Base-by-base conservation (phyloP, 2,797 vertebrate species). In the Gorsachius magnificus region DNA sequence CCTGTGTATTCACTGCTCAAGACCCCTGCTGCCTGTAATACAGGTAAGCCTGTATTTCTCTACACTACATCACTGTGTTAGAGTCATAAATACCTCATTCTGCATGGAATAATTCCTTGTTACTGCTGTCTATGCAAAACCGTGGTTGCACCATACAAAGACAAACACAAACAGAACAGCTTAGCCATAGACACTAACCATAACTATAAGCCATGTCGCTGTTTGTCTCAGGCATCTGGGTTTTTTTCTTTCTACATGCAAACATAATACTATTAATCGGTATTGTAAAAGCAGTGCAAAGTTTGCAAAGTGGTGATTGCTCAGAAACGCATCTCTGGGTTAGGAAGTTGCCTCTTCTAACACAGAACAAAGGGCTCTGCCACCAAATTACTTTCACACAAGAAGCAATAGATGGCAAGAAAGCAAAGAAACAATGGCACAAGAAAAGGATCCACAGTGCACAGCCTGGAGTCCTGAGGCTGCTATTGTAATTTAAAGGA, bases 401-500 rank as follows among this genome's bases (percentile, higher is more conserved):
- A 58, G 71, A 31, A 82, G 79, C 2, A 1, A 60, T 18, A 65
- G 38, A 60, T 72, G 74, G 38, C 64, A 90, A 60, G 36, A 93
- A 92, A 89, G 26, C 2, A 61, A 68, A 79, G 60, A 71, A 92
- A 48, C 19, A 60, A n/a, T 31, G 51, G 26, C 20, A 76, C 10
- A 74, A 72, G 36, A 41, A 83, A 87, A 46, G 25, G n/a, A 93
- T 87, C 74, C 89, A 31, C 29, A 72, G 35, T 9, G 28, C 45
- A 84, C 72, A 83, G 83, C 77, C 81, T 87, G 43, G 29, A 90
- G 74, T 53, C 56, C 72, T 82, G 57, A 80, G 53, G 53, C 17
- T 64, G 25, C n/a, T 85, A 28, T 38, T 84, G 60, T 77, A 87
- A 94, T 90, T 95, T 92, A 90, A 93, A 92, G 26, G 41, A 33